Evolutionary conservation across 2,888 invertebrate genomes (phyloP).

Genomic region (Drosophila planitibia): DNA sequence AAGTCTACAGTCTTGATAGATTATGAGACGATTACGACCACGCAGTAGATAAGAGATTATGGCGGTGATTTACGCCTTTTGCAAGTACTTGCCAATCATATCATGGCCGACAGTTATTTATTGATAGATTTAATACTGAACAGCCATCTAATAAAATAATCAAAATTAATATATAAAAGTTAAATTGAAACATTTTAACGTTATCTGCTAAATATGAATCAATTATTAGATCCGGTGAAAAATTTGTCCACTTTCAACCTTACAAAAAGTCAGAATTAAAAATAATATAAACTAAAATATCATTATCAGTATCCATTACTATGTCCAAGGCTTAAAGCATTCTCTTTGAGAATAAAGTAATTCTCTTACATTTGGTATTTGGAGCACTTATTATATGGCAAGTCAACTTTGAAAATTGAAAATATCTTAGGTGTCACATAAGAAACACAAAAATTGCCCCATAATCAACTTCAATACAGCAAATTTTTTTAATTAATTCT

Average conservation of each 20-base stretch:
- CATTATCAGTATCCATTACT: background rate
- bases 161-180: background rate
- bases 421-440: background rate
- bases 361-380: background rate
- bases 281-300: too few relatives aligned
- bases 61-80: constrained; percentile 63
- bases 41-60: constrained; percentile 51
- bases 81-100: constrained; percentile 43
- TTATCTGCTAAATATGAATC: background rate
- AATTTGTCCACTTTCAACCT: background rate
- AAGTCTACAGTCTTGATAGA: constrained; percentile 51
- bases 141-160: constrained; percentile 29
- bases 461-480: background rate
- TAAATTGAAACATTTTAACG: background rate
- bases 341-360: background rate
- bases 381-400: background rate
- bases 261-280: background rate
- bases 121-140: constrained; percentile 30
- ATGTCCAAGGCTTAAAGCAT: too few relatives aligned
- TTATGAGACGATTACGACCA: constrained; percentile 59
- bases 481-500: background rate
- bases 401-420: background rate
- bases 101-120: constrained; percentile 20
- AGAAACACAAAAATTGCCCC: background rate
- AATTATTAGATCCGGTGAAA: background rate